These are phyloP conservation scores for Leptothorax acervorum DNA, from an alignment of 2,888 invertebrate species.

Conservation along the genomic window DNA sequence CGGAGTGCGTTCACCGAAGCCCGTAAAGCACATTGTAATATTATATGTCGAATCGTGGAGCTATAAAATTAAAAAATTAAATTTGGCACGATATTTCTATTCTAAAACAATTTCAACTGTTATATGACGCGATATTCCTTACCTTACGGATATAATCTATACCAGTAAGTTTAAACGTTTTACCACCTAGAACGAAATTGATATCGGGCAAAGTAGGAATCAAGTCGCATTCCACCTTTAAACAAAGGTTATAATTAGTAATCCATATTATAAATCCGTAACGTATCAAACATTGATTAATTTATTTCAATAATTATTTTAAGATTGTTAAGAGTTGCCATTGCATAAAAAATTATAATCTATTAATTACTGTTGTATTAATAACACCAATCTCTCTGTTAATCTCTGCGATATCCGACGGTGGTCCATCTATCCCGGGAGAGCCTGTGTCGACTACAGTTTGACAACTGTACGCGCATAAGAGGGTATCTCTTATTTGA, in stretches of 20 bases:
- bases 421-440: conserved; percentile 97
- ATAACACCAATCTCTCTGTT: too few species aligned
- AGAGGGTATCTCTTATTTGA: conserved; percentile 86
- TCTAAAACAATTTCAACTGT: conserved; percentile 13
- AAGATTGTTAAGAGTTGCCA: too few species aligned
- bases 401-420: conserved; percentile 91
- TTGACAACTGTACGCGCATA: conserved; percentile 94
- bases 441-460: conserved; percentile 98
- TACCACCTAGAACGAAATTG: conserved; percentile 92
- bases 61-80: conserved; percentile 20
- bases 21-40: too few species aligned
- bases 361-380: too few species aligned
- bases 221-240: too few species aligned
- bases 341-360: too few species aligned
- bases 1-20: too few species aligned
- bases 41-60: conserved; percentile 71
- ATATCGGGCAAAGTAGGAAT: conserved; percentile 90
- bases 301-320: too few species aligned
- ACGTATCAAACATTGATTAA: too few species aligned
- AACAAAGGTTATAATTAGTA: too few species aligned
- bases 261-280: too few species aligned
- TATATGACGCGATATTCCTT: conserved; percentile 56
- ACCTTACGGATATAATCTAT: conserved; percentile 96
- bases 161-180: conserved; percentile 91
- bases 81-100: not conserved